Conservation (phyloP, 2,113 vertebrate genomes). For the Hystrix brachyura region DNA sequence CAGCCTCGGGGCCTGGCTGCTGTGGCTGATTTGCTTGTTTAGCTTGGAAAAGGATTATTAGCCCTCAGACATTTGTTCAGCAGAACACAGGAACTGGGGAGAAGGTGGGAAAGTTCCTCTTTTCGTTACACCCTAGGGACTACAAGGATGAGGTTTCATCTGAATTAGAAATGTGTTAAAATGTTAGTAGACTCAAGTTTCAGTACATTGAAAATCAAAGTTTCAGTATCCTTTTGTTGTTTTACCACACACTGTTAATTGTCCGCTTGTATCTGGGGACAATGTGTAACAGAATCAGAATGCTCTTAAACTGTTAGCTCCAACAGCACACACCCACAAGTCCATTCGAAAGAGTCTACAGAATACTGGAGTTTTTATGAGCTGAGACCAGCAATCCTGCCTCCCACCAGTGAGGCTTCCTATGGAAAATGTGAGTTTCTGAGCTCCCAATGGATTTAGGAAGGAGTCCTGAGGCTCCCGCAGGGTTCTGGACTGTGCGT, state of each 20-base stretch:
- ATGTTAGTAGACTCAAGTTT: neutral
- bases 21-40: neutral
- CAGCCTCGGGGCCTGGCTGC: neutral
- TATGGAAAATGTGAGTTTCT: neutral
- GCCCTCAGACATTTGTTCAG: neutral
- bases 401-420: conserved; percentile 60
- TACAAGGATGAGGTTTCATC: neutral
- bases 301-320: conserved; percentile 60
- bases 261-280: conserved; percentile 77
- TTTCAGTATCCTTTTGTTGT: conserved; percentile 16
- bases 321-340: conserved; percentile 78
- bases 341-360: conserved; percentile 42
- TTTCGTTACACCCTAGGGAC: neutral
- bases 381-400: conserved; percentile 75
- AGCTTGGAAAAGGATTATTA: neutral
- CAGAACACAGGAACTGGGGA: conserved; percentile 13
- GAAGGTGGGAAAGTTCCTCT: neutral
- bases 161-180: neutral
- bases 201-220: neutral
- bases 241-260: conserved; percentile 68
- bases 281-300: conserved; percentile 67
- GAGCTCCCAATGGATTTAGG: neutral
- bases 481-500: neutral
- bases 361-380: conserved; percentile 67
- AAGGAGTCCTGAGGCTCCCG: neutral